Conservation (phyloP, 2,888 invertebrate genomes). For the Oasisia sp. region DNA sequence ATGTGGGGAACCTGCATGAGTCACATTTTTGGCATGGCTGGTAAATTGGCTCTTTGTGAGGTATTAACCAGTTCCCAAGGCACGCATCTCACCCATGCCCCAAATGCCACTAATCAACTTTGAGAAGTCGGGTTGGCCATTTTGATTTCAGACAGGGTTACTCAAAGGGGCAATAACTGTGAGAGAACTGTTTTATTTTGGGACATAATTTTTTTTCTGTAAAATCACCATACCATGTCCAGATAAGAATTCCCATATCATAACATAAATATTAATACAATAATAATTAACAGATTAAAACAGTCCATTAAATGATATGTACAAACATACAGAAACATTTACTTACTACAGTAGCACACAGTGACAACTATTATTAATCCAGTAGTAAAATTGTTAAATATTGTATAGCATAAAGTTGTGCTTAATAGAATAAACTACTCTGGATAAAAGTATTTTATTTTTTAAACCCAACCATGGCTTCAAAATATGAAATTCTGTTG, state of each 20-base stretch:
- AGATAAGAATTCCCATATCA: not conserved
- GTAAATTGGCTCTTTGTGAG: not conserved
- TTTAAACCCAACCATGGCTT: too few species aligned
- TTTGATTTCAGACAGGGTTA: not conserved
- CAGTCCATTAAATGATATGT: too few species aligned
- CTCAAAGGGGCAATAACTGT: not conserved
- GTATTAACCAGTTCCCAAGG: conserved; percentile 9
- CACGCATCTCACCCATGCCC: not conserved
- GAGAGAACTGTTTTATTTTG: not conserved
- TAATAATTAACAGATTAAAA: too few species aligned
- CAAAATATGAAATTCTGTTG: not conserved
- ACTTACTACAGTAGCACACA: too few species aligned
- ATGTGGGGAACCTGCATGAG: not conserved
- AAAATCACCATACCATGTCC: not conserved
- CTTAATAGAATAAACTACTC: too few species aligned
- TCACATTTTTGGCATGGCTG: not conserved
- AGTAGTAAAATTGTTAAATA: too few species aligned
- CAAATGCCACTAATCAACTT: not conserved
- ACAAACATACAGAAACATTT: too few species aligned
- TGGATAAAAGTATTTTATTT: too few species aligned
- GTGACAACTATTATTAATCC: too few species aligned
- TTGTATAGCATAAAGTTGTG: too few species aligned
- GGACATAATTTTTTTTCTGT: not conserved
- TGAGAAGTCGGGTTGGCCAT: not conserved
- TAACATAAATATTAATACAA: too few species aligned